A percentile compares a stretch with the other conserved stretches of the same genome.
Evolutionary conservation across 2,888 invertebrate species (phyloP).

Genomic region (Drosophila pullipes): DNA sequence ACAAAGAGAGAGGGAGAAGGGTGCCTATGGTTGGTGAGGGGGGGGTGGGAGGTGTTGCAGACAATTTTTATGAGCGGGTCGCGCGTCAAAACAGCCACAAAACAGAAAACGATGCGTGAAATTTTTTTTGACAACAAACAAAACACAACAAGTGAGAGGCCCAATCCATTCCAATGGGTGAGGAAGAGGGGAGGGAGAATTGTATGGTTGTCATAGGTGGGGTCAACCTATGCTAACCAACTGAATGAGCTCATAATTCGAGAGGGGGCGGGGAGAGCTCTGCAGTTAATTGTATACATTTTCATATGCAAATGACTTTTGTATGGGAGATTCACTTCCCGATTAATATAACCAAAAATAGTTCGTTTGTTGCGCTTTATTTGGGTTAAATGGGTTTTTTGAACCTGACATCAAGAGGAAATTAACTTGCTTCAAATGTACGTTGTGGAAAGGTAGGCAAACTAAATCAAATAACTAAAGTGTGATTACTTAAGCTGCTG

Average conservation of each 20-base stretch:
- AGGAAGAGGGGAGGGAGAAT: not conserved
- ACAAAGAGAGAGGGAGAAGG: not conserved
- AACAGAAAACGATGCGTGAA: conserved; percentile 69
- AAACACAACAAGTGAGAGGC: conserved; percentile 68
- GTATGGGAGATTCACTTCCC: conserved; percentile 22
- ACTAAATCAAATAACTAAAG: conserved; percentile 22
- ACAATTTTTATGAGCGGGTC: conserved; percentile 39
- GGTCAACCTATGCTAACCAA: conserved; percentile 12
- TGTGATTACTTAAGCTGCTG: conserved; percentile 31
- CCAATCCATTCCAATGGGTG: not conserved
- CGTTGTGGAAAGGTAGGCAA: not conserved
- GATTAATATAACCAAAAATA: conserved; percentile 36
- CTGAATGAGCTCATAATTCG: conserved; percentile 61
- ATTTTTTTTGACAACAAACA: conserved; percentile 61
- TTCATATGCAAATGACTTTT: conserved; percentile 63
- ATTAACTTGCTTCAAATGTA: conserved; percentile 5
- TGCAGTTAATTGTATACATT: conserved; percentile 38
- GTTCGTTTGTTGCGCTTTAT: not conserved
- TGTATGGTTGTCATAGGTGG: not conserved
- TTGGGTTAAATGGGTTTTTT: conserved; percentile 45
- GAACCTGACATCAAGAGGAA: conserved; percentile 40
- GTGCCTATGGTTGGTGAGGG: not conserved
- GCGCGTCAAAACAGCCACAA: conserved; percentile 30
- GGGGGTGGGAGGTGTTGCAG: not conserved
- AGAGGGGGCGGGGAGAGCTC: not conserved